Evolutionary conservation across 2,888 invertebrate genomes (phyloP), one percentile per base, ranked within the genome.

Genomic region (Tiliacea aurago): DNA sequence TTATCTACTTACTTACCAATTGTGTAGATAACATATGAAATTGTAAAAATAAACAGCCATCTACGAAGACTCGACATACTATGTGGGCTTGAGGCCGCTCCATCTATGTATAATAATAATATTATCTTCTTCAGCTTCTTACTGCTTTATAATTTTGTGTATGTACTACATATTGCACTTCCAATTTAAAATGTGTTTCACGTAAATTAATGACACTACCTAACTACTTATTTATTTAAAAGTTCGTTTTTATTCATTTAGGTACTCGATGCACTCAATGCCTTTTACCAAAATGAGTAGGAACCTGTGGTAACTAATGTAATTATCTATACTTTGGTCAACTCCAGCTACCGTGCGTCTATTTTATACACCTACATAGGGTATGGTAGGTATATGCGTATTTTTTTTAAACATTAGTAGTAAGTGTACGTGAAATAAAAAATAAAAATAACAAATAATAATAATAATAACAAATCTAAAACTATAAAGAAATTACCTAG

Each of bases 31-130:
- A 18, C n/a, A 4, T 28, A 18, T 13, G 20, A 41, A 53, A 61
- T 76, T 49, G 15, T 23, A 62, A 76, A 70, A 76, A 49, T 69
- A 61, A 69, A 62, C 47, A 62, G 33, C 47, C 61, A 43, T 55
- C 47, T 69, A 49, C 43, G 70, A 43, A 69, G 37, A 7, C 13
- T 28, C 37, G 43, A 37, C 37, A 4, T 37, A 37, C 37, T 4
- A 62, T 13, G 61, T 43, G 53, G 28, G 68, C 59, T 59, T 15
- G 47, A 33, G 51, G 41, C 33, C 18, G 47, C 23, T 75, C n/a
- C 53, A 69, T 47, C 47, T 13, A 53, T 23, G 33, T 76, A 41
- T 10, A 41, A 37, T 23, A 47, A 41, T 10, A 41, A 37, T 23
- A 47, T 37, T 70, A 45, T 33, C 20, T 53, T 23, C 23, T 55